These are phyloP conservation scores for Sesia apiformis DNA, from an alignment of 2,888 invertebrate genomes.

Conservation along the genomic window DNA sequence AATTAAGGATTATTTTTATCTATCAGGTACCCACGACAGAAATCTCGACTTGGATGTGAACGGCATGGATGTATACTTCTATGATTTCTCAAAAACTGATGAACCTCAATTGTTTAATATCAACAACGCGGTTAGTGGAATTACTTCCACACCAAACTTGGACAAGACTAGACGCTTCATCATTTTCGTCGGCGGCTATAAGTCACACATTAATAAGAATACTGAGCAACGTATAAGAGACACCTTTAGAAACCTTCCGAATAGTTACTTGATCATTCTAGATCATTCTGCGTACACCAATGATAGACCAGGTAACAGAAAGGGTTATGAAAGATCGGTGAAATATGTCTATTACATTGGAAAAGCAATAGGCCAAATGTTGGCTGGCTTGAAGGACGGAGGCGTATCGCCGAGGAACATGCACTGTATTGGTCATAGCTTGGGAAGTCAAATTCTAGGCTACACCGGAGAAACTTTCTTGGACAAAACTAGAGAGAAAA, in stretches of 20 bases:
- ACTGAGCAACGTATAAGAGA: conserved; percentile 46
- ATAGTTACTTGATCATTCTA: conserved; percentile 56
- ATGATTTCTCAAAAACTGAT: conserved; percentile 37
- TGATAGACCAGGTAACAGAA: conserved; percentile 37
- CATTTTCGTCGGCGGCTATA: conserved; percentile 54
- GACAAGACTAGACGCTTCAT: conserved; percentile 42
- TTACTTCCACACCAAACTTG: conserved; percentile 30
- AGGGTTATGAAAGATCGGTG: conserved; percentile 56
- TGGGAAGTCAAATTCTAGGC: conserved; percentile 56
- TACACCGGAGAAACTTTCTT: conserved; percentile 42
- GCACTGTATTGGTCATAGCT: conserved; percentile 59
- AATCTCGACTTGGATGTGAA: conserved; percentile 42
- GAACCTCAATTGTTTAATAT: conserved; percentile 29
- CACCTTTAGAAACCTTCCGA: conserved; percentile 41
- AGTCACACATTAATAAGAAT: conserved; percentile 47
- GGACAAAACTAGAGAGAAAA: conserved; percentile 33
- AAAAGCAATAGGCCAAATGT: conserved; percentile 41
- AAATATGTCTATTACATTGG: conserved; percentile 56
- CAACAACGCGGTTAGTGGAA: conserved; percentile 38
- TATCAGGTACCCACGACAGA: conserved; percentile 42
- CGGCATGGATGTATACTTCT: conserved; percentile 45
- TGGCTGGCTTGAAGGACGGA: conserved; percentile 29
- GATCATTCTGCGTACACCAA: conserved; percentile 61
- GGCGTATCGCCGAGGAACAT: conserved; percentile 44
- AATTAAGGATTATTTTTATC: not conserved